These are phyloP conservation scores for Xestoiulus laeticollis DNA, from an alignment of 2,888 invertebrate genomes.

Conservation along the genomic window DNA sequence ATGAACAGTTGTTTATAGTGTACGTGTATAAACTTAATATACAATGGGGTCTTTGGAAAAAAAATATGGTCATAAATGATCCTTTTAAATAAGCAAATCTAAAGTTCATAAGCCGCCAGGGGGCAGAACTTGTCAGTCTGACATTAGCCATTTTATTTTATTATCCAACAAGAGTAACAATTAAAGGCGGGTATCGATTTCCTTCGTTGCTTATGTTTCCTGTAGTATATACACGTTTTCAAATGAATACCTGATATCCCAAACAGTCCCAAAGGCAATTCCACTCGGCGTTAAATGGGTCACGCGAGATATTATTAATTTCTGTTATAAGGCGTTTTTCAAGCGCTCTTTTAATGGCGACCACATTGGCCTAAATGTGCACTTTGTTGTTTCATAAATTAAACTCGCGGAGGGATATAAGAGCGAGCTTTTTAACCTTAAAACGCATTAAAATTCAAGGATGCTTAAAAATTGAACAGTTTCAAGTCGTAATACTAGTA, in stretches of 20 bases:
- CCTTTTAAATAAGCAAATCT: too few relatives aligned
- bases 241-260: slow-evolving; percentile 1
- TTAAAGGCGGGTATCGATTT: background rate
- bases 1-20: too few relatives aligned
- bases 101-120: too few relatives aligned
- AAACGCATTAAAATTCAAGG: background rate
- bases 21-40: too few relatives aligned
- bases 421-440: background rate
- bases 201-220: background rate
- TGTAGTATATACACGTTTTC: background rate
- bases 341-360: background rate
- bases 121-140: too few relatives aligned
- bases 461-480: background rate
- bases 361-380: background rate
- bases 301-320: background rate
- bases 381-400: background rate
- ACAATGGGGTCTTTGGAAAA: too few relatives aligned
- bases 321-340: background rate
- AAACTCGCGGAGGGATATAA: background rate
- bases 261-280: background rate
- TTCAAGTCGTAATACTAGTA: background rate
- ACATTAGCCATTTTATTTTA: background rate
- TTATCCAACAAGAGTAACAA: background rate
- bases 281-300: background rate
- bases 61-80: too few relatives aligned